Evolutionary conservation across 2,113 vertebrate genomes (phyloP).

Genomic region (Vulpes lagopus): DNA sequence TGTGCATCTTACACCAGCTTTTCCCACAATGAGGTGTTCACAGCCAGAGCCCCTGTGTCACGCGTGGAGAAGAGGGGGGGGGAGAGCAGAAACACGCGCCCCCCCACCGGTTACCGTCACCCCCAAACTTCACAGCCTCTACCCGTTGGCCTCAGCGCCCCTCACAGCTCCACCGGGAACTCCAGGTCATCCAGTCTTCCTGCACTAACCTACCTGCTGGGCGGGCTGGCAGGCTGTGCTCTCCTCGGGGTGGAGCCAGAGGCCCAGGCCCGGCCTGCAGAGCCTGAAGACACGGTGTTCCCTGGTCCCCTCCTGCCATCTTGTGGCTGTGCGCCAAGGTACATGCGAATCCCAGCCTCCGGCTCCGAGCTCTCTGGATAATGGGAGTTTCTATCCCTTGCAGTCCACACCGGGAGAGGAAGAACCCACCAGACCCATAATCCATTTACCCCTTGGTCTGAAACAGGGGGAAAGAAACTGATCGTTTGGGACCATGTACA

Average conservation of each 20-base stretch:
- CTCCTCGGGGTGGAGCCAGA: not conserved
- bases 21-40: not conserved
- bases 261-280: accelerated
- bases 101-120: not conserved
- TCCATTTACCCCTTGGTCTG: not conserved
- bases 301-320: conserved; percentile 70
- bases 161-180: not conserved
- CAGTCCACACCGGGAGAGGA: not conserved
- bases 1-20: not conserved
- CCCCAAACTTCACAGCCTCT: not conserved
- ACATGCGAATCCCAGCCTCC: not conserved
- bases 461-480: not conserved
- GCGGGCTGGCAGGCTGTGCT: accelerated
- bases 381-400: not conserved
- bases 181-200: too few species aligned
- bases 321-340: conserved; percentile 18
- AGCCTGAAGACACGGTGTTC: accelerated
- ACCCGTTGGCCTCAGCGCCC: not conserved
- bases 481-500: not conserved
- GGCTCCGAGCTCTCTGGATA: accelerated
- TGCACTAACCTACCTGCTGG: not conserved
- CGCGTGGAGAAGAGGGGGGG: not conserved
- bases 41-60: not conserved
- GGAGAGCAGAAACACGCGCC: not conserved
- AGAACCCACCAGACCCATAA: not conserved